phyloP scores from a whole-genome alignment of 2,888 invertebrate genomes.

The Mimachlamys varia region DNA sequence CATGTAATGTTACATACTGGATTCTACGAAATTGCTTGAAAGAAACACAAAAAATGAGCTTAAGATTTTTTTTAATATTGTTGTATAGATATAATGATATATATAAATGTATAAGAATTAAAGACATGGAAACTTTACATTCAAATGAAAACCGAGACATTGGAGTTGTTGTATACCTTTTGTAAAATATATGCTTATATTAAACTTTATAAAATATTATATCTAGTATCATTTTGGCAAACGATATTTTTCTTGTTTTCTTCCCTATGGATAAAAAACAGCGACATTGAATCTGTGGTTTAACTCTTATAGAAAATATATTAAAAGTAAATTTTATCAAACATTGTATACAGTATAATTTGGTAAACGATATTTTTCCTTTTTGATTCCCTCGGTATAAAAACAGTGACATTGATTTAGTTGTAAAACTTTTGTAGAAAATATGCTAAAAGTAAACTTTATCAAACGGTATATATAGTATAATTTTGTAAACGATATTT shows the following conservation, averaged over 20 bases:
- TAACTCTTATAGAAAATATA: neutral
- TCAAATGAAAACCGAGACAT: neutral
- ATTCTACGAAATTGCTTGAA: too few relatives aligned
- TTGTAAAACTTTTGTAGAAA: neutral
- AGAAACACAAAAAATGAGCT: too few relatives aligned
- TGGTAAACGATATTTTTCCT: neutral
- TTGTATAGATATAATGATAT: too few relatives aligned
- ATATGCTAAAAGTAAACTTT: neutral
- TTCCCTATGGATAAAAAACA: neutral
- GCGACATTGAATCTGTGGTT: neutral
- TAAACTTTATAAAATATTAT: neutral
- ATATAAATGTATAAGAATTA: too few relatives aligned
- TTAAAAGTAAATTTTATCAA: neutral
- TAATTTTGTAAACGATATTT: neutral
- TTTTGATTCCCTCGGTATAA: neutral
- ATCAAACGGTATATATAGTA: neutral
- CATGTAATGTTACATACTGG: too few relatives aligned
- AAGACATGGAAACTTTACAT: too few relatives aligned
- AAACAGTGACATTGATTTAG: neutral
- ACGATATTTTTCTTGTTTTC: neutral
- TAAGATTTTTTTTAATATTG: too few relatives aligned
- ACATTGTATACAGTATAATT: neutral
- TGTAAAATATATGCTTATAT: neutral
- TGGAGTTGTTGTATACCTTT: neutral
- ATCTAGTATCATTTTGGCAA: neutral